Evolutionary conservation across 1,140 invertebrate genomes (phyloP), one percentile per base, ranked within the genome.

Genomic region (Amphibalanus amphitrite): DNA sequence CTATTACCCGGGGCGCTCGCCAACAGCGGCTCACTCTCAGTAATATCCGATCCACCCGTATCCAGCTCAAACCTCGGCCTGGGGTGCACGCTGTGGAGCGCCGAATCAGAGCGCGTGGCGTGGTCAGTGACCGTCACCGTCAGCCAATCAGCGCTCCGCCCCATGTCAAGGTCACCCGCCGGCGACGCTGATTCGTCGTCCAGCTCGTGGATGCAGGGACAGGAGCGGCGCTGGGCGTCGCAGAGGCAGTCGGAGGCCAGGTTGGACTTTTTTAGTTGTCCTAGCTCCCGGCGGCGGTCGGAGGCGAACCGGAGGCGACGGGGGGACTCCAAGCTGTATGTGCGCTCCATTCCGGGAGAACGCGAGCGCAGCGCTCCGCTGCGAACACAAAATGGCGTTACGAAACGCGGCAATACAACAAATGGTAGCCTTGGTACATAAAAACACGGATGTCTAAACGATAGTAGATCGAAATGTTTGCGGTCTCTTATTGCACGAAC

Each of bases 251-350:
- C 59, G n/a, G 73, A 70, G 4, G 33, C 59, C 23, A 70, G 71
- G 15, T 69, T 67, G 4, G 69, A 64, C 0, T 17, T 29, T 68
- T 29, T 65, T 3, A 28, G 20, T 0, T 0, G 20, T 8, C 13
- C 13, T 28, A n/a, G 23, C 59, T 68, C 69, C 6, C 65, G 67
- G 26, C 72, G 71, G 28, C 72, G 71, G 20, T 71, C 72, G 59
- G 70, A 87, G 0, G 89, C 89, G 76, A 91, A 91, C 67, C 89
- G 80, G 40, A 91, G 78, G 74, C 87, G 86, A 77, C 91, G 91
- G 29, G 89, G 89, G 29, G 89, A 91, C 78, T 91, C 90, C 74
- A 89, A 83, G 76, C 89, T 90, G 69, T 87, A 87, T 75, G 88
- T 90, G 71, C 89, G 82, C 23, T 81, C 77, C 6, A 75, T 82